These are phyloP conservation scores for Hedya salicella DNA, from an alignment of 2,888 invertebrate genomes.

Conservation along the genomic window DNA sequence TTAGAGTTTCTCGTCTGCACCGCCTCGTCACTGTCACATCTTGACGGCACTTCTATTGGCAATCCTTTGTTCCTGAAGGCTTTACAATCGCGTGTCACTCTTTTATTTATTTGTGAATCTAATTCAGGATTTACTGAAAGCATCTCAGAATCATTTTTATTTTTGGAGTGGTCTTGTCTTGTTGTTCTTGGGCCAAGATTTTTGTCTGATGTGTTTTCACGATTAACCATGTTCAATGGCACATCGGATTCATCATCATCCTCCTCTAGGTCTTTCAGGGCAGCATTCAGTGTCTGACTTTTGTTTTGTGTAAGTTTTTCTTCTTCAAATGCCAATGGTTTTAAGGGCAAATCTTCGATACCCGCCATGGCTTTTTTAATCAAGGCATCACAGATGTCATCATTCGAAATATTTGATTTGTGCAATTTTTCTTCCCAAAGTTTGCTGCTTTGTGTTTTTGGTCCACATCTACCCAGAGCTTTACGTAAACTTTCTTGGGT, in stretches of 20 bases:
- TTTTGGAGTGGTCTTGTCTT: constrained; percentile 28
- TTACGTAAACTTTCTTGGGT: constrained; percentile 71
- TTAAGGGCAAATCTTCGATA: constrained; percentile 64
- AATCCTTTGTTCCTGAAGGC: not conserved
- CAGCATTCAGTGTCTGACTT: constrained; percentile 18
- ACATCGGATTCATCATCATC: constrained; percentile 45
- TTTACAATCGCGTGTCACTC: constrained; percentile 48
- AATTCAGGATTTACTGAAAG: constrained; percentile 14
- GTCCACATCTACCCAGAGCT: constrained; percentile 61
- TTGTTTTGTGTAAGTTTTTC: constrained; percentile 44
- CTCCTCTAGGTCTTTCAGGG: constrained; percentile 11
- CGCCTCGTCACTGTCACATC: constrained; percentile 11
- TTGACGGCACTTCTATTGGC: constrained; percentile 1
- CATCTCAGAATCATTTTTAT: not conserved
- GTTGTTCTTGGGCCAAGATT: constrained; percentile 45
- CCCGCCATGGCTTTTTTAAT: constrained; percentile 80
- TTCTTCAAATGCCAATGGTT: constrained; percentile 50
- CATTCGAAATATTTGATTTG: constrained; percentile 76
- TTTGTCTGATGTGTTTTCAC: constrained; percentile 50
- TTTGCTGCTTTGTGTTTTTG: constrained; percentile 67
- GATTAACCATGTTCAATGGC: constrained; percentile 54
- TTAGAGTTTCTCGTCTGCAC: constrained; percentile 5
- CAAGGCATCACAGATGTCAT: constrained; percentile 78
- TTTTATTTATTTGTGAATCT: constrained; percentile 42
- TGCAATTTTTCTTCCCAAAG: constrained; percentile 76